Conservation (phyloP, 2,797 vertebrate species). For the Aldrovandia affinis region DNA sequence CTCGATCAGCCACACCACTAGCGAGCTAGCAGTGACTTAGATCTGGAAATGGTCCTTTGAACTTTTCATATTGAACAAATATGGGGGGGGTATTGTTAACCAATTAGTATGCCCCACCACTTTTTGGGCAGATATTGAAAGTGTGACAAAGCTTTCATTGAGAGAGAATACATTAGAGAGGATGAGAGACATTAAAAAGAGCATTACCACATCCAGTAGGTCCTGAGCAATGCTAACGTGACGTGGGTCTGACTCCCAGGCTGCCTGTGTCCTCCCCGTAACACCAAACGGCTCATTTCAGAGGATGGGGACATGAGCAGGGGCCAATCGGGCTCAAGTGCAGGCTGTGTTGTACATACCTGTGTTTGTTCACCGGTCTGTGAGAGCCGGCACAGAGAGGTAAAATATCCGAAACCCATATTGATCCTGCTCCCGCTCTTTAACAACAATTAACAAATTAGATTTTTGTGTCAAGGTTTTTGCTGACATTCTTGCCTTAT, state of each 20-base stretch:
- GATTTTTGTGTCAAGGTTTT: background rate
- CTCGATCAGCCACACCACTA: background rate
- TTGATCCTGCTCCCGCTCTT: background rate
- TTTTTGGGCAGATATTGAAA: background rate
- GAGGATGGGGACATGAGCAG: background rate
- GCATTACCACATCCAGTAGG: background rate
- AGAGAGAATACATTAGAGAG: background rate
- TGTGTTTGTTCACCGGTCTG: background rate
- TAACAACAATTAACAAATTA: conserved; percentile 10
- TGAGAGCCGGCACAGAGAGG: background rate
- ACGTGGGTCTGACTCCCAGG: background rate
- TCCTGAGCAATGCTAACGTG: background rate
- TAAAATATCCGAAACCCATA: background rate
- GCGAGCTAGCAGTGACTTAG: too few species aligned
- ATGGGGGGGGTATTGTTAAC: too few species aligned
- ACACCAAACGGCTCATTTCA: background rate
- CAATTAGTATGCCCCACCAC: background rate
- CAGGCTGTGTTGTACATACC: background rate
- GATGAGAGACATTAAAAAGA: background rate
- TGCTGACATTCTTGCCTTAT: background rate
- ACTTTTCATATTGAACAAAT: too few species aligned
- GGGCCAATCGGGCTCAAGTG: background rate
- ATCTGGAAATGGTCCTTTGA: too few species aligned
- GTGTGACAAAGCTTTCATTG: background rate
- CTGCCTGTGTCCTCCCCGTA: background rate